Conservation (phyloP, 2,113 vertebrate species). For the Varanus komodoensis region DNA sequence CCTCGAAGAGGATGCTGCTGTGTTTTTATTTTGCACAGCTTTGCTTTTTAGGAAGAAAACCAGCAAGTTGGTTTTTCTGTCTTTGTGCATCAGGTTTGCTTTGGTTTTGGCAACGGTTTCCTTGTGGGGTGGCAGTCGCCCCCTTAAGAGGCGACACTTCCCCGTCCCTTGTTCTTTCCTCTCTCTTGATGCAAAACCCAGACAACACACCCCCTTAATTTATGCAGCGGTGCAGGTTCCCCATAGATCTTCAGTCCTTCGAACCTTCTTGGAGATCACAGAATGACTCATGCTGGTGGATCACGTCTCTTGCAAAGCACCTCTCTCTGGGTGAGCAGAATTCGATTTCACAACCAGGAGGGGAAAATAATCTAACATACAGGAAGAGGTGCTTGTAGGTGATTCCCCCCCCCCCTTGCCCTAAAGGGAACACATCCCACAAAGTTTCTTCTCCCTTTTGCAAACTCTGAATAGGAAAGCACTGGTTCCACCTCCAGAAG, state of each 20-base stretch:
- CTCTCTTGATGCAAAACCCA: neutral
- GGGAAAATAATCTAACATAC: neutral
- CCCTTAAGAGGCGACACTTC: neutral
- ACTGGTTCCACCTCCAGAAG: neutral
- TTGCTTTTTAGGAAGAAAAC: neutral
- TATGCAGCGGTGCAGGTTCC: neutral
- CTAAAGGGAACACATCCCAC: neutral
- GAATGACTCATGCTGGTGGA: neutral
- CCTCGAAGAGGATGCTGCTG: neutral
- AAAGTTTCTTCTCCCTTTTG: neutral
- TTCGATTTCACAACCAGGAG: no score
- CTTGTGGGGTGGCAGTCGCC: neutral
- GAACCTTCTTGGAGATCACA: neutral
- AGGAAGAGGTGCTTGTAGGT: neutral
- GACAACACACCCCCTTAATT: neutral
- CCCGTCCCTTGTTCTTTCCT: no score
- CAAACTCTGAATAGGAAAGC: neutral
- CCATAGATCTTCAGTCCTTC: neutral
- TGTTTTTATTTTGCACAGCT: neutral
- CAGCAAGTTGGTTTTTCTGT: neutral
- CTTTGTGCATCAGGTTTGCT: neutral
- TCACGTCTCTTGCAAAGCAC: neutral
- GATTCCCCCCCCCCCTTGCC: conserved; percentile 12
- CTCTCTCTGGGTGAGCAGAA: no score
- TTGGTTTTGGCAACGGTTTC: neutral